Percentiles rank a stretch among this genome's conserved stretches.
These are phyloP conservation scores for Maniola hyperantus DNA, from an alignment of 2,888 invertebrate genomes.

Conservation along the genomic window DNA sequence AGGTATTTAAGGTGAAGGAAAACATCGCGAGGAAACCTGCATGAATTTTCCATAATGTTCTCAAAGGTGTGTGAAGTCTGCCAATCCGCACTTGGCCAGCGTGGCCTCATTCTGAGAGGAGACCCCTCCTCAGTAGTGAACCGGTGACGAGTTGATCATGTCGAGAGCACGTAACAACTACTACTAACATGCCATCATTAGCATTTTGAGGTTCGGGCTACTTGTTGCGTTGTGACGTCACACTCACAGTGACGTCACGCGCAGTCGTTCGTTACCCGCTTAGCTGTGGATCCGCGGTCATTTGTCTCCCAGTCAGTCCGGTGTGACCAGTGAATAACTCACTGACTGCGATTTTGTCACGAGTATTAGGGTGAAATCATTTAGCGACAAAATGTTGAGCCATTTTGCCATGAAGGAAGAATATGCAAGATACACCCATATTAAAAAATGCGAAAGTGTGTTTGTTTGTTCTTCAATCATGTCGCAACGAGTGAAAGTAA, in stretches of 20 bases:
- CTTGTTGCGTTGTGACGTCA: conserved; percentile 38
- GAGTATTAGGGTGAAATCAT: background rate
- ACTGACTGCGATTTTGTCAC: background rate
- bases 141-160: too few species aligned
- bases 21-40: too few species aligned
- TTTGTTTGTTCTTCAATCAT: too few species aligned
- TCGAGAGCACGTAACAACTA: background rate
- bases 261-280: conserved; percentile 24
- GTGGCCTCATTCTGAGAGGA: too few species aligned
- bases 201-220: conserved; percentile 14
- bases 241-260: conserved; percentile 33
- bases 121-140: too few species aligned
- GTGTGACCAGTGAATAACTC: background rate
- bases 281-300: conserved; percentile 21
- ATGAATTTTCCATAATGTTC: too few species aligned
- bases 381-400: background rate
- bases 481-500: too few species aligned
- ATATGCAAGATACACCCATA: too few species aligned
- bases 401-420: background rate
- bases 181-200: conserved; percentile 1
- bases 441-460: too few species aligned
- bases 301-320: conserved; percentile 13
- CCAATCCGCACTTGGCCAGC: too few species aligned
- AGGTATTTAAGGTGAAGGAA: too few species aligned
- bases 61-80: too few species aligned